A percentile compares a stretch with the other conserved stretches of the same genome.
phyloP scores from a whole-genome alignment of 2,113 vertebrate genomes.

The Atherinomorus stipes region DNA sequence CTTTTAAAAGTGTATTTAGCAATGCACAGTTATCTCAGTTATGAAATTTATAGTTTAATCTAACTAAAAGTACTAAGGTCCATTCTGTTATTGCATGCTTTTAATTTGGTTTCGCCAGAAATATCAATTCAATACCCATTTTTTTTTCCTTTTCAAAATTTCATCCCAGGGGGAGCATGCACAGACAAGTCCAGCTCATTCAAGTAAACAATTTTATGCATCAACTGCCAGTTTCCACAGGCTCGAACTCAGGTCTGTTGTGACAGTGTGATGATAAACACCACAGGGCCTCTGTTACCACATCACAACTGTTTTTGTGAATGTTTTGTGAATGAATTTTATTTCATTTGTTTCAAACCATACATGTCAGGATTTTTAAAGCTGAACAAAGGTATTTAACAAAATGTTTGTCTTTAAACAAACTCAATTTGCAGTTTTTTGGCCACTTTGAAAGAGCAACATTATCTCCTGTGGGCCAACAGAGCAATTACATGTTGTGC shows the following conservation, averaged over 20 bases:
- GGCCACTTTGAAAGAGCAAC: background rate
- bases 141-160: background rate
- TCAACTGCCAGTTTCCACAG: background rate
- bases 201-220: background rate
- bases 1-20: background rate
- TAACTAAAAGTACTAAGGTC: too few species aligned
- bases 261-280: background rate
- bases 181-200: background rate
- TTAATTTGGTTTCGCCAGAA: background rate
- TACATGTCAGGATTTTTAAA: background rate
- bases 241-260: background rate
- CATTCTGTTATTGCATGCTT: too few species aligned
- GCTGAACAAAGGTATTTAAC: too few species aligned
- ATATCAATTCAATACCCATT: background rate
- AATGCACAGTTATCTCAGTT: background rate
- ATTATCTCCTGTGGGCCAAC: background rate
- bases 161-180: background rate
- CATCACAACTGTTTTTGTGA: background rate
- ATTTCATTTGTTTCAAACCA: background rate
- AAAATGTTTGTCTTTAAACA: too few species aligned
- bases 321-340: background rate
- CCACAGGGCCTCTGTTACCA: background rate
- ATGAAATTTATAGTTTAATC: background rate
- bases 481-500: background rate
- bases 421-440: background rate